Evolutionary conservation across 2,888 invertebrate genomes (phyloP).

Genomic region (Clunio marinus): DNA sequence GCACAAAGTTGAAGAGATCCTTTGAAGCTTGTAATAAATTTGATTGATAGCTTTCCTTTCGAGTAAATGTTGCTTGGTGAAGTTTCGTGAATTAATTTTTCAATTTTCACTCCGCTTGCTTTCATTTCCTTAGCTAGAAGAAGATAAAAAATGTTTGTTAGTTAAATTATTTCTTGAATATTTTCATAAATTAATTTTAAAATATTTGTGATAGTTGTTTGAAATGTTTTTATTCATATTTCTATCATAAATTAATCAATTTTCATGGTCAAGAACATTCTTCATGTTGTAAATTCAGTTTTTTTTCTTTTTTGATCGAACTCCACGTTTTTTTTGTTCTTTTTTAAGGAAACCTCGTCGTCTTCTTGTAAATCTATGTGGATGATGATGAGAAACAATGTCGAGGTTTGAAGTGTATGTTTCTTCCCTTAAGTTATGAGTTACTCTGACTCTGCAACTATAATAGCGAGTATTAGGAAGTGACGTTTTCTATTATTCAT

Average conservation of each 20-base stretch:
- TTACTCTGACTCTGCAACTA: constrained; percentile 22
- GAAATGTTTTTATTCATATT: constrained; percentile 3
- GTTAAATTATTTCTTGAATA: no score
- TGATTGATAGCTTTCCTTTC: no score
- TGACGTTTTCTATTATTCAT: neutral
- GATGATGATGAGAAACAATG: constrained; percentile 7
- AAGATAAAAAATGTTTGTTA: no score
- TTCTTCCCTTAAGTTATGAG: neutral
- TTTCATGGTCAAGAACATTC: neutral
- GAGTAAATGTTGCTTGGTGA: no score
- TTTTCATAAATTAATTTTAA: no score
- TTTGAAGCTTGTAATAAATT: constrained; percentile 41
- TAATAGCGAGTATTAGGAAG: no score
- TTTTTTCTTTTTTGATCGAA: constrained; percentile 6
- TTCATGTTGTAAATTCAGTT: neutral
- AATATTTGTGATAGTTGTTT: no score
- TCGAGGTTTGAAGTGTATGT: neutral
- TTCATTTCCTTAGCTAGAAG: no score
- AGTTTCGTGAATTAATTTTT: neutral
- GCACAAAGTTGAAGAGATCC: constrained; percentile 46
- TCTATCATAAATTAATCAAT: no score
- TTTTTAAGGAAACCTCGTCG: neutral
- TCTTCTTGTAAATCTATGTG: no score
- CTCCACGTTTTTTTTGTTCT: neutral
- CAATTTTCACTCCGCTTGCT: no score